phyloP scores from a whole-genome alignment of 2,797 vertebrate genomes.

The Peromyscus nudipes region DNA sequence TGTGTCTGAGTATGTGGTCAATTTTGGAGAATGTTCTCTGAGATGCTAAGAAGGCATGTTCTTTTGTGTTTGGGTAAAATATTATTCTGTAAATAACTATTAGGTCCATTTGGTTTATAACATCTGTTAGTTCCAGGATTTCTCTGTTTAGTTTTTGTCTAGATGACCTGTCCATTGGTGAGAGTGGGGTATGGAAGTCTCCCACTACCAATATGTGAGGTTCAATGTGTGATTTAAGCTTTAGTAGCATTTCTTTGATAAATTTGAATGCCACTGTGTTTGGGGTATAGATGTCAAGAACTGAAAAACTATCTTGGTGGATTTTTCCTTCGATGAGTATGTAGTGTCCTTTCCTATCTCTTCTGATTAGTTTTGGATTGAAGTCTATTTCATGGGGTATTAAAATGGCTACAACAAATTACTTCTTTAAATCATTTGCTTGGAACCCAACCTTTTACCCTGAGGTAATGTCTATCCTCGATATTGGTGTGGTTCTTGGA shows the following conservation, averaged over 20 bases:
- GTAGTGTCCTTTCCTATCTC: not conserved
- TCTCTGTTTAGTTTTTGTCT: not conserved
- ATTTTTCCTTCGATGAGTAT: not conserved
- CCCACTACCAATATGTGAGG: not conserved
- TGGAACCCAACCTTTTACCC: not conserved
- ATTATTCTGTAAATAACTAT: not conserved
- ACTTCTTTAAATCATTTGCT: not conserved
- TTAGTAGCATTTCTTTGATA: not conserved
- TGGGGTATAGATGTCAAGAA: not conserved
- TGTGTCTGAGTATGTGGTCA: not conserved
- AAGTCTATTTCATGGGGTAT: not conserved
- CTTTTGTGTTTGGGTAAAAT: not conserved
- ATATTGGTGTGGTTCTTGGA: not conserved
- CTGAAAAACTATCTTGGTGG: not conserved
- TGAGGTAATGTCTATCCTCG: not conserved
- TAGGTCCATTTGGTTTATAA: not conserved
- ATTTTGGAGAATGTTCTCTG: not conserved
- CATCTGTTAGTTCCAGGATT: not conserved
- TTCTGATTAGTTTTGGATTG: not conserved
- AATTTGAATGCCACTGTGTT: not conserved
- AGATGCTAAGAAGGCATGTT: not conserved
- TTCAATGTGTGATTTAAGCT: not conserved
- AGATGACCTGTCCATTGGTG: not conserved
- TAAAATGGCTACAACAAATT: not conserved
- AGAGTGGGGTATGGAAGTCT: not conserved